A percentile compares a stretch with the other conserved stretches of the same genome.
Evolutionary conservation across 2,113 vertebrate species (phyloP).

Genomic region (Bucco capensis): DNA sequence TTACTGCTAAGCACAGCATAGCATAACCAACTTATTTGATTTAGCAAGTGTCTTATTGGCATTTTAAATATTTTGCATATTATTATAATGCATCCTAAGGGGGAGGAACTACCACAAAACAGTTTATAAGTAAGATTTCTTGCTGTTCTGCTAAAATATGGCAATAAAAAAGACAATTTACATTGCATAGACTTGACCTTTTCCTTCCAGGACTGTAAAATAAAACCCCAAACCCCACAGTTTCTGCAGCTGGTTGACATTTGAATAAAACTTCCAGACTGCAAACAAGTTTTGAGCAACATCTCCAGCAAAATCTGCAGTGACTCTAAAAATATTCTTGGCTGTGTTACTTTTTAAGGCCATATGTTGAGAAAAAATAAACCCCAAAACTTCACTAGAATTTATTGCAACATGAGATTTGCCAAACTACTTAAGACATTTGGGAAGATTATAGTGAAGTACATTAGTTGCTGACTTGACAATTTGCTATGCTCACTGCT

Average conservation of each 20-base stretch:
- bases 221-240: neutral
- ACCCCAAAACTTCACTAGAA: conserved; percentile 30
- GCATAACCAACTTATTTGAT: neutral
- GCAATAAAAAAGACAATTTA: conserved; percentile 1
- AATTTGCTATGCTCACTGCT: conserved; percentile 42
- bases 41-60: neutral
- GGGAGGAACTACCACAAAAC: neutral
- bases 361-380: conserved; percentile 55
- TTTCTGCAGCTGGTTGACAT: conserved; percentile 73
- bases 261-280: conserved; percentile 65
- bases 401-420: conserved; percentile 68
- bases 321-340: conserved; percentile 37
- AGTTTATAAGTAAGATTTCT: neutral
- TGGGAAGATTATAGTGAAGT: conserved; percentile 59
- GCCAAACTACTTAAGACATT: conserved; percentile 66
- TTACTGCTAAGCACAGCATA: neutral
- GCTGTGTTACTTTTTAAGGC: conserved; percentile 46
- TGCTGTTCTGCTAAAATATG: neutral
- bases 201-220: conserved; percentile 25
- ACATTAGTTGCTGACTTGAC: conserved; percentile 60
- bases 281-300: conserved; percentile 66
- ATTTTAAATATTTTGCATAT: conserved; percentile 7
- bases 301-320: conserved; percentile 51
- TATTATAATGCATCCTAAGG: neutral
- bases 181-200: neutral